Conservation (phyloP, 2,888 invertebrate species). For the Nymphalis c-album region DNA sequence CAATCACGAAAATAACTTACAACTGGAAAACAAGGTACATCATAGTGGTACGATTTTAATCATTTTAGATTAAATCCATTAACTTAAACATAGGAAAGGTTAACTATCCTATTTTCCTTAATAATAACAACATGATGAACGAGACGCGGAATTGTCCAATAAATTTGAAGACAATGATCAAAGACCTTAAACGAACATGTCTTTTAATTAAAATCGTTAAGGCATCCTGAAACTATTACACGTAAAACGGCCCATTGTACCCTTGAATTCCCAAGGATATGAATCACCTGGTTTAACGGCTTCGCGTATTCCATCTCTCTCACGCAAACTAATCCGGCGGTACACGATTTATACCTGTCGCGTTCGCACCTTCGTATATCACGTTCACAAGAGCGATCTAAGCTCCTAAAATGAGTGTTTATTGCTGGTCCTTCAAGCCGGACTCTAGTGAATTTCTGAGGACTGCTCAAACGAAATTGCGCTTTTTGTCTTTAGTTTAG, state of each 20-base stretch:
- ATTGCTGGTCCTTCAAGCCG: constrained; percentile 68
- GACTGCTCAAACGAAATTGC: constrained; percentile 47
- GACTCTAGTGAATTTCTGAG: constrained; percentile 50
- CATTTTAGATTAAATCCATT: neutral
- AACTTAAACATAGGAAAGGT: no score
- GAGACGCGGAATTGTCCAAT: constrained; percentile 2
- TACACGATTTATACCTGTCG: constrained; percentile 56
- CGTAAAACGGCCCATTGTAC: constrained; percentile 32
- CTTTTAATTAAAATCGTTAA: constrained; percentile 32
- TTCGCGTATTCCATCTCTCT: constrained; percentile 50
- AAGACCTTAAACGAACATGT: constrained; percentile 20
- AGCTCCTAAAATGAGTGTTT: constrained; percentile 77
- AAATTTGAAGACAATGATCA: constrained; percentile 13
- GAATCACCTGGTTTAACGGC: constrained; percentile 38
- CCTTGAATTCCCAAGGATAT: constrained; percentile 37
- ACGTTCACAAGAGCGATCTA: constrained; percentile 63
- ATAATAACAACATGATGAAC: constrained; percentile 8
- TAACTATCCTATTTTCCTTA: neutral
- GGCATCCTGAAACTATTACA: constrained; percentile 27
- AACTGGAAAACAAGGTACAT: no score
- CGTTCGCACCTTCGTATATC: constrained; percentile 67
- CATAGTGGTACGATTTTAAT: no score
- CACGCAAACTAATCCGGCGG: constrained; percentile 52
- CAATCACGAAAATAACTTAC: no score
- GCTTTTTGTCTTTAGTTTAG: constrained; percentile 52